Percentiles rank a stretch among this genome's conserved stretches.
Evolutionary conservation across 2,113 vertebrate species (phyloP).

Genomic region (Rhineura floridana): DNA sequence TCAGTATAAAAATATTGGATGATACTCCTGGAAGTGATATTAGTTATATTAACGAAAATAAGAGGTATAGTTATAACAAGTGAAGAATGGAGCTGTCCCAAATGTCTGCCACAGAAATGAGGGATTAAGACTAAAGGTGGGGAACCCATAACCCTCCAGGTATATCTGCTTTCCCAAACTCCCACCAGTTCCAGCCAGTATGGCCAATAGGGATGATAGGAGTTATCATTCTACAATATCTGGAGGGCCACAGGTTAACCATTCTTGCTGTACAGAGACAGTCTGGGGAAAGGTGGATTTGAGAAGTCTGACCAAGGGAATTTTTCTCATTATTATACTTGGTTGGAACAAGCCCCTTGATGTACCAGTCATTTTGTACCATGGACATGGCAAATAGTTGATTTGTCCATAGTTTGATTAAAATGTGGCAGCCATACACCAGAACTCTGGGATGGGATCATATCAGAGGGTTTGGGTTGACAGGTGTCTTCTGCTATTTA

Average conservation of each 20-base stretch:
- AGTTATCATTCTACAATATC: no score
- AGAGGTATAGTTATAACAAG: no score
- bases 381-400: background rate
- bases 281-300: background rate
- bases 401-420: no score
- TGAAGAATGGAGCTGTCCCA: background rate
- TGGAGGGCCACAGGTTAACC: background rate
- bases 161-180: no score
- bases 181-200: no score
- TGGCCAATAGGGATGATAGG: no score
- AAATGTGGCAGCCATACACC: no score
- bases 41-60: no score
- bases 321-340: background rate
- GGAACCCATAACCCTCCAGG: no score
- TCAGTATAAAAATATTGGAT: no score
- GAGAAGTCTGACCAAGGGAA: background rate
- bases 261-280: background rate
- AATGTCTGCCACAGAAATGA: background rate
- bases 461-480: background rate
- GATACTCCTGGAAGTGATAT: no score
- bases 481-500: background rate
- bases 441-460: background rate
- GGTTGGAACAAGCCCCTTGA: background rate
- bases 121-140: no score
- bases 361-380: background rate